Evolutionary conservation across 2,113 vertebrate genomes (phyloP).

Genomic region (Chiloscyllium plagiosum): DNA sequence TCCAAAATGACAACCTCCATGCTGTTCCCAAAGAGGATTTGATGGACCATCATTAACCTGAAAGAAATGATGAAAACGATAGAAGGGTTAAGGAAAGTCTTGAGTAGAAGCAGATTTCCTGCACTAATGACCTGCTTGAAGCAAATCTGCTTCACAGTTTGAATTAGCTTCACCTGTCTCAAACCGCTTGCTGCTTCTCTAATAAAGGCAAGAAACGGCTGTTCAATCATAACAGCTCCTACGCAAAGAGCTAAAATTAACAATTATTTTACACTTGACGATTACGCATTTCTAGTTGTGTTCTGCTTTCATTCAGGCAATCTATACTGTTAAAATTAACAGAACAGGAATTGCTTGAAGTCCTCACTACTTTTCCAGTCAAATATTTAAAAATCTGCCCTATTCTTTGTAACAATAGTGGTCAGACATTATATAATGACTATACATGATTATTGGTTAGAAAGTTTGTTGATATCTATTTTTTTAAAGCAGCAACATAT

Average conservation of each 20-base stretch:
- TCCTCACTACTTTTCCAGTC: background rate
- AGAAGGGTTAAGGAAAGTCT: slow-evolving; percentile 44
- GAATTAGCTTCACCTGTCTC: slow-evolving; percentile 67
- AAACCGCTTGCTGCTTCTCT: slow-evolving; percentile 64
- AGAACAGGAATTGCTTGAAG: background rate
- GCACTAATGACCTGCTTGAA: slow-evolving; percentile 60
- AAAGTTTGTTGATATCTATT: background rate
- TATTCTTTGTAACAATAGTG: background rate
- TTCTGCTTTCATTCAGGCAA: background rate
- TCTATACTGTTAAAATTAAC: background rate
- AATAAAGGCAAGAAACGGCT: slow-evolving; percentile 70
- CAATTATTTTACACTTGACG: slow-evolving; percentile 67
- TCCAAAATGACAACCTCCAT: slow-evolving; percentile 52
- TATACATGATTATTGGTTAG: background rate
- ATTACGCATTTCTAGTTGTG: slow-evolving; percentile 73
- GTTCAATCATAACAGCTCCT: slow-evolving; percentile 71
- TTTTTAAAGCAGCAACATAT: background rate
- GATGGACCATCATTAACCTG: slow-evolving; percentile 59
- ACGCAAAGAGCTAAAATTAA: slow-evolving; percentile 76
- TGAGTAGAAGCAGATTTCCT: slow-evolving; percentile 50
- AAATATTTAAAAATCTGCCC: background rate
- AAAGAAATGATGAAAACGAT: slow-evolving; percentile 45
- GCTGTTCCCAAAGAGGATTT: slow-evolving; percentile 50
- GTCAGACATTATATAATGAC: background rate
- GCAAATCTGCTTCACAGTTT: slow-evolving; percentile 60